Base-by-base conservation (phyloP, 2,888 invertebrate species). In the Gymnoscelis rufifasciata region DNA sequence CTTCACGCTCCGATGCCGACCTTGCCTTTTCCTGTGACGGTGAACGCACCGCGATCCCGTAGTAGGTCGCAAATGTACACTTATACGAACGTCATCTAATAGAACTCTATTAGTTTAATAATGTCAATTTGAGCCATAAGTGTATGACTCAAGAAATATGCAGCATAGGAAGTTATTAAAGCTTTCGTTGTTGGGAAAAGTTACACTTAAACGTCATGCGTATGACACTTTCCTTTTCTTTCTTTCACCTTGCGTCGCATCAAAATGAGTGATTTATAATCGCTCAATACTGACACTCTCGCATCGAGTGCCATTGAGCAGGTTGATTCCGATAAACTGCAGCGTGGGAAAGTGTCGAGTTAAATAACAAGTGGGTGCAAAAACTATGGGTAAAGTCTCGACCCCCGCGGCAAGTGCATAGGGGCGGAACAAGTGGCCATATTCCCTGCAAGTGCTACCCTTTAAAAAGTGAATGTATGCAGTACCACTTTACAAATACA, bases 1-100 rank as follows among this genome's bases (percentile, higher is more conserved):
- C 74, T 83, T 82, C 77, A 87, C 82, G 87, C 71, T 78, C 78
- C 80, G 72, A 58, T 70, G 83, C 84, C 81, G 84, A 79, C 84
- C 82, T 83, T 86, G 83, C 80, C 78, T 76, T 75, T 81, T 83
- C 84, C 81, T 83, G 82, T 68, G 65, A 62, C 61, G 64, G 42
- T 45, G 45, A 62, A 63, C 67, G 54, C 62, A 62, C 60, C 56
- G 56, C 64, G 62, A 62, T 66, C 65, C 60, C 58, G 62, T 59
- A 51, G 58, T 59, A 59, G 55, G 51, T 56, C 51, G 59, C 47
- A 51, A 29, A 44, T 10, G 33, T 43, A 40, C 35, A 14, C 10
- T 15, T 35, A 30, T 12, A 12, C 19, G 12, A 39, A 19, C 41
- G n/a, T 23, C 13, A 12, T 23, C 11, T 29, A 40, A 14, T 38